Evolutionary conservation across 2,888 invertebrate species (phyloP), one percentile per base, ranked within the genome.

Genomic region (Drosophila sordidula): DNA sequence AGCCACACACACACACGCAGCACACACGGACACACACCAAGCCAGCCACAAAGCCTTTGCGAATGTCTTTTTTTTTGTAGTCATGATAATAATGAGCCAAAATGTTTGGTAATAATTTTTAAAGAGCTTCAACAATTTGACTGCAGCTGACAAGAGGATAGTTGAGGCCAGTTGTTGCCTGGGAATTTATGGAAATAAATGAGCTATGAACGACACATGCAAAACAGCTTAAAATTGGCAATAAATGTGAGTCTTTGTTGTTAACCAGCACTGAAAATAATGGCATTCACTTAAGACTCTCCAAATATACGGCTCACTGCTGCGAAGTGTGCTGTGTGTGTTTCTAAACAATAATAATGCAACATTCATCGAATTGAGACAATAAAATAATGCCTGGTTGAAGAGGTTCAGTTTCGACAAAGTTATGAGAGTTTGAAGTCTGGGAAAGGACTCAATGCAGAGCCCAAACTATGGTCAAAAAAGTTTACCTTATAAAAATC

Each of bases 31-130:
- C 8, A 14, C 26, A 58, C 45, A 38, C n/a, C 8, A 6, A 41
- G 9, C 4, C 39, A 39, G 9, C 9, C 39, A 16, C 16, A 29
- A 39, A 18, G 12, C 36, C 34, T 62, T 56, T 57, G 51, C 44
- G 42, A 39, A 39, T 42, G 34, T 42, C 44, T 26, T 65, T 57
- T 65, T 57, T 72, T 56, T 57, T 62, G 52, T 34, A 59, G 59
- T 50, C 63, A 81, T 64, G 51, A 52, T 56, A 59, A 81, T 85
- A 85, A 87, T 84, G 75, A 75, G 66, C 64, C 74, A 58, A 87
- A 85, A 81, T 81, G 69, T 83, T 85, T 79, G 83, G 88, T 74
- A 83, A 87, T 83, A 42, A 87, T 56, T 74, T 84, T 62, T 52
- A 52, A 85, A 73, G 52, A 59, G 61, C 56, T 44, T 71, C 49